phyloP scores from a whole-genome alignment of 2,113 vertebrate genomes.

The Atractosteus spatula region DNA sequence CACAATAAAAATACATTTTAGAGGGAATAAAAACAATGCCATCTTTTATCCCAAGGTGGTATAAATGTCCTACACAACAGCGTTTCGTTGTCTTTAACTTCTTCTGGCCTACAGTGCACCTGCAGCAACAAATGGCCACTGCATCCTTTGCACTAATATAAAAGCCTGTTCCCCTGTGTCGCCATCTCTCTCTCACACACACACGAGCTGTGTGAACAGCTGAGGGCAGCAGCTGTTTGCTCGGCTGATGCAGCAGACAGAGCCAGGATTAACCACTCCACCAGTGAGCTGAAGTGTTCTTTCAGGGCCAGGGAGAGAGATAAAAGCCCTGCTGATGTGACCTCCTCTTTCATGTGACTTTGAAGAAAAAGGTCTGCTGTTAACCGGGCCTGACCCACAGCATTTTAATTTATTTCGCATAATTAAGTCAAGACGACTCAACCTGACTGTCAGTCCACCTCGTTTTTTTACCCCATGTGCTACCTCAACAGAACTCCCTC shows the following conservation, averaged over 20 bases:
- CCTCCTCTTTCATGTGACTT: background rate
- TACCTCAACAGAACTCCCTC: no score
- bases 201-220: background rate
- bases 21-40: no score
- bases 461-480: background rate
- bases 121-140: no score
- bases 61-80: no score
- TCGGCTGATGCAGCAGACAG: background rate
- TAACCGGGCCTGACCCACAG: conserved; percentile 3
- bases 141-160: no score
- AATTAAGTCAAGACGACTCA: conserved; percentile 27
- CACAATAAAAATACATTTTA: no score
- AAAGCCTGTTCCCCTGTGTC: background rate
- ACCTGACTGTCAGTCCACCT: conserved; percentile 14
- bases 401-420: conserved; percentile 6
- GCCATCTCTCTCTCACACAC: background rate
- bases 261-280: background rate
- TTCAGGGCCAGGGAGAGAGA: background rate
- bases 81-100: no score
- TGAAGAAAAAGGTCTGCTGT: background rate
- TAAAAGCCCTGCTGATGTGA: background rate
- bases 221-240: background rate
- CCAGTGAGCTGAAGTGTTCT: background rate
- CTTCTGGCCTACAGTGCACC: no score
- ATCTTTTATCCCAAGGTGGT: no score